Evolutionary conservation across 2,113 vertebrate species (phyloP), one percentile per base, ranked within the genome.

Genomic region (Alethe castanea): DNA sequence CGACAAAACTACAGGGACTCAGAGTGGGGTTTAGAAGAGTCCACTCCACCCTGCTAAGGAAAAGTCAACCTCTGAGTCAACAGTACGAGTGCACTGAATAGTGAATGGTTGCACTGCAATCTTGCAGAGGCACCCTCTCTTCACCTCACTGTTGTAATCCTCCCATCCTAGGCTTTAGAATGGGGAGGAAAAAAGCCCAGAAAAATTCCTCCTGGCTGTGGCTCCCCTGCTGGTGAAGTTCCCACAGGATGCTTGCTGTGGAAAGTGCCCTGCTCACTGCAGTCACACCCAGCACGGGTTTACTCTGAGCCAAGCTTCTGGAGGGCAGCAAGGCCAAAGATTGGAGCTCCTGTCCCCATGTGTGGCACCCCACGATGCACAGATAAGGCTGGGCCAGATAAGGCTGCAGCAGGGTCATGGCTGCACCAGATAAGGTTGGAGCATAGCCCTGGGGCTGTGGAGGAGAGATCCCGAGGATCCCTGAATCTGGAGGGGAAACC

Each of bases 231-330:
- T 1, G 0, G 1, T 4, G 53, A 53, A 53, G 62, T 38, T 70
- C 64, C 25, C 48, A 0, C 1, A 6, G 31, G 31, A 44, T 7
- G 38, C 57, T 54, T 14, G 8, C 76, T 1, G 2, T 5, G 57
- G 40, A 50, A n/a, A 35, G 45, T 5, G 26, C 35, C 14, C 54
- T 0, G 0, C 60, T 16, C 0, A 0, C 61, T 44, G 62, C 71
- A 57, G 18, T 6, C 26, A 4, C 44, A 38, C 2, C 2, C 67
- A 45, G 67, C 14, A 23, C 0, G 0, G 12, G n/a, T 48, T 79
- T 15, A 48, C n/a, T 33, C 25, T 18, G 24, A 76, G 50, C 66
- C 48, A 38, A 42, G 42, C 26, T 56, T 15, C 26, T n/a, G 38
- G 19, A 69, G 66, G 24, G 14, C 53, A 72, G 48, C 0, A 9